Conservation (phyloP, 2,888 invertebrate genomes). For the Cantharis rustica region DNA sequence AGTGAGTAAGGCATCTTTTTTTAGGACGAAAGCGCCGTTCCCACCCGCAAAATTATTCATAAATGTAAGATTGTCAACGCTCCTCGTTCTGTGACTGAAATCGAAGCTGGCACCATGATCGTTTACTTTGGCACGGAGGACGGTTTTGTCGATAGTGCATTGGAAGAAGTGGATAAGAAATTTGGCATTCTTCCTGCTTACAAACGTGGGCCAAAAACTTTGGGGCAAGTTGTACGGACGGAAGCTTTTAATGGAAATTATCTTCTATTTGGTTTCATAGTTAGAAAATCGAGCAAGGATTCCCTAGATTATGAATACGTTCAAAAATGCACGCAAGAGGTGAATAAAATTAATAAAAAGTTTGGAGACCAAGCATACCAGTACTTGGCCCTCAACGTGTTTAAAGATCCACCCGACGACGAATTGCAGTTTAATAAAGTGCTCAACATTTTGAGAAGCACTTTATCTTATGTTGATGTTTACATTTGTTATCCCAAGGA, state of each 20-base stretch:
- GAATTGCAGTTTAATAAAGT: slow-evolving; percentile 45
- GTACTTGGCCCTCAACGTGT: slow-evolving; percentile 41
- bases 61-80: slow-evolving; percentile 39
- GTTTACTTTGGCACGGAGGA: slow-evolving; percentile 48
- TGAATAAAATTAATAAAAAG: slow-evolving; percentile 34
- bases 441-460: slow-evolving; percentile 45
- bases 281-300: slow-evolving; percentile 33
- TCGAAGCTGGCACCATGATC: slow-evolving; percentile 45
- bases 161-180: slow-evolving; percentile 43
- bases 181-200: slow-evolving; percentile 44
- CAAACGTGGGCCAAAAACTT: slow-evolving; percentile 28
- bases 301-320: slow-evolving; percentile 36
- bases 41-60: background rate
- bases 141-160: slow-evolving; percentile 41
- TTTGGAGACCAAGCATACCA: slow-evolving; percentile 26
- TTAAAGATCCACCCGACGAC: slow-evolving; percentile 37
- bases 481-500: slow-evolving; percentile 43
- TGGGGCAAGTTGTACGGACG: slow-evolving; percentile 41
- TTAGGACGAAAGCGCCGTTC: background rate
- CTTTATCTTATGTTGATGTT: slow-evolving; percentile 41
- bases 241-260: slow-evolving; percentile 34
- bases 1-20: background rate
- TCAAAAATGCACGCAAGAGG: slow-evolving; percentile 34
- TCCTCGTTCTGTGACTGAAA: slow-evolving; percentile 39
- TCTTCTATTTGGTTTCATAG: slow-evolving; percentile 41